Percentiles rank a stretch among this genome's conserved stretches.
phyloP scores from a whole-genome alignment of 1,140 invertebrate species.

The Saccostrea echinata region DNA sequence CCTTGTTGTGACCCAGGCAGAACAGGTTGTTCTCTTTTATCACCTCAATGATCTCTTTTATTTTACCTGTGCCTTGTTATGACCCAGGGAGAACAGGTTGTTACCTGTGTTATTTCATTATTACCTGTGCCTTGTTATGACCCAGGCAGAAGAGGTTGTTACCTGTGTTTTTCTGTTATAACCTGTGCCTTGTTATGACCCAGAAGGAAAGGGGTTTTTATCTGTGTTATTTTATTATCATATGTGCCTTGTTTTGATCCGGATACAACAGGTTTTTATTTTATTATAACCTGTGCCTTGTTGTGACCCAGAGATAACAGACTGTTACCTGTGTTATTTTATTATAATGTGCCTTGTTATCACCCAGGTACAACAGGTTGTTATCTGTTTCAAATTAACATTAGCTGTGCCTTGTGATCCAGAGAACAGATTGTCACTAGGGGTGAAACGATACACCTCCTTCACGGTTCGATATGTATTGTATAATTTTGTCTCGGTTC shows the following conservation, averaged over 20 bases:
- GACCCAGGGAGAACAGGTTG: too few relatives aligned
- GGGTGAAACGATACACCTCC: too few relatives aligned
- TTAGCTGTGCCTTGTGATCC: background rate
- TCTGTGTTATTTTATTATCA: background rate
- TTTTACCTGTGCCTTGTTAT: background rate
- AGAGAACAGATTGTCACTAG: too few relatives aligned
- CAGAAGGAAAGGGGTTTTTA: too few relatives aligned
- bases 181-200: background rate
- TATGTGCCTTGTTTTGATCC: background rate
- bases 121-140: conserved; percentile 77
- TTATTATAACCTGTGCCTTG: conserved; percentile 70
- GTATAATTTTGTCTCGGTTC: too few relatives aligned
- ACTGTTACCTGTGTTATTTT: conserved; percentile 75
- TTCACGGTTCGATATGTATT: too few relatives aligned
- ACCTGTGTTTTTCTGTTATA: background rate
- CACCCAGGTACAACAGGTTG: background rate
- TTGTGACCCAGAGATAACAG: conserved; percentile 81
- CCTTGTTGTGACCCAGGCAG: background rate
- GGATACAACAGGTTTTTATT: background rate
- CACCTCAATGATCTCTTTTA: too few relatives aligned
- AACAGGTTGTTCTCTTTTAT: background rate
- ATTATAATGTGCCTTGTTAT: background rate
- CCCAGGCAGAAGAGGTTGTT: conserved; percentile 64
- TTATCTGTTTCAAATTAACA: too few relatives aligned
- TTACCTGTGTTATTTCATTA: background rate